These are phyloP conservation scores for Lithosia quadra DNA, from an alignment of 2,888 invertebrate genomes.

Conservation along the genomic window DNA sequence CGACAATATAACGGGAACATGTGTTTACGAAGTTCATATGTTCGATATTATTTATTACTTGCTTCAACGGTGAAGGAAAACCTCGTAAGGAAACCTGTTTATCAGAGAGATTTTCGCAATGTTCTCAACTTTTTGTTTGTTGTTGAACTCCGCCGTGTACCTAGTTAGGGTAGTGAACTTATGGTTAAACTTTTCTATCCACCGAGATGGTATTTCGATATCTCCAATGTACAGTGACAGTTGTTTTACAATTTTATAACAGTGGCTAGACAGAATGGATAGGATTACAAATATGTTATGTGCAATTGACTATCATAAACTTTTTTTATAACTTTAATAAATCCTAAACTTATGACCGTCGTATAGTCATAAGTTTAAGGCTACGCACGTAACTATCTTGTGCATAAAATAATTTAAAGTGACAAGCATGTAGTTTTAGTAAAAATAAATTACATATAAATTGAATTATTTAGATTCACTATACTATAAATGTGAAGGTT, in stretches of 20 bases:
- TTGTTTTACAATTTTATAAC: too few relatives aligned
- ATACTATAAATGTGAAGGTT: too few relatives aligned
- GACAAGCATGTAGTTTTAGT: neutral
- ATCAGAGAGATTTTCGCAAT: neutral
- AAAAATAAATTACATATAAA: neutral
- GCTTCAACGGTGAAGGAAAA: slow-evolving; percentile 4
- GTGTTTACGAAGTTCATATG: slow-evolving; percentile 30
- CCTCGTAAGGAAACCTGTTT: neutral
- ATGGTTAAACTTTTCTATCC: neutral
- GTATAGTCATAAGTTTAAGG: neutral
- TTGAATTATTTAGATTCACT: too few relatives aligned
- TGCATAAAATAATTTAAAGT: neutral
- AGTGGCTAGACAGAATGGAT: too few relatives aligned
- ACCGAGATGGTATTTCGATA: neutral
- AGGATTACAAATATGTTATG: neutral
- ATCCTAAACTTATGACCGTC: neutral
- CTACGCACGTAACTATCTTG: neutral
- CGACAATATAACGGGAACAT: slow-evolving; percentile 64
- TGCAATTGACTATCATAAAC: neutral
- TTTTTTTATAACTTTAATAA: neutral
- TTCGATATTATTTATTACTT: slow-evolving; percentile 21
- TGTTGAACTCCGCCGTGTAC: neutral
- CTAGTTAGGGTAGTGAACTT: neutral
- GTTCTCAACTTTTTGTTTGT: neutral
- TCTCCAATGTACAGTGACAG: too few relatives aligned